These are phyloP conservation scores for Tragopan temminckii DNA, from an alignment of 2,797 vertebrate species.

Conservation along the genomic window DNA sequence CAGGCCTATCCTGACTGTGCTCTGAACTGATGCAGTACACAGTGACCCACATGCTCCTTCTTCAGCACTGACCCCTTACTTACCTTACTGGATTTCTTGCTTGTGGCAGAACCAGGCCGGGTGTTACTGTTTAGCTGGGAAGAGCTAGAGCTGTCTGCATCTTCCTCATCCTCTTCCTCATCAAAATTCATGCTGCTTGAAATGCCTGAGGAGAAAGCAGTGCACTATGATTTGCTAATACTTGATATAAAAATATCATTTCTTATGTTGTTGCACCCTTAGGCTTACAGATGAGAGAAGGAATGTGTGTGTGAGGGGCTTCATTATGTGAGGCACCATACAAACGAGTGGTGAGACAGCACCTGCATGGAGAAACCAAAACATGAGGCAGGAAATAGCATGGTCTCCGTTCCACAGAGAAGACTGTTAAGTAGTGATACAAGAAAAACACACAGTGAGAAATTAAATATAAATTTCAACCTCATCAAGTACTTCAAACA, in stretches of 20 bases:
- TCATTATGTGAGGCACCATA: neutral
- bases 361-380: neutral
- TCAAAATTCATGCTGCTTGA: conserved; percentile 99
- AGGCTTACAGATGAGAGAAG: neutral
- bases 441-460: neutral
- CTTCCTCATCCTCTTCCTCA: conserved; percentile 96
- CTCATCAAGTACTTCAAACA: neutral
- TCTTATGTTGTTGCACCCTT: neutral
- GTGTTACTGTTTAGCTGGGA: conserved; percentile 98
- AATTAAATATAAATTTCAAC: conserved; percentile 1
- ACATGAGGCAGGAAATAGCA: neutral
- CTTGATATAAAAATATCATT: neutral
- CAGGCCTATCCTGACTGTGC: neutral
- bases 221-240: neutral
- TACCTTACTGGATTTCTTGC: conserved; percentile 96
- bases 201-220: conserved; percentile 85
- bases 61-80: conserved; percentile 30
- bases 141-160: conserved; percentile 96
- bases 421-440: neutral
- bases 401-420: neutral
- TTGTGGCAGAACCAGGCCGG: conserved; percentile 94
- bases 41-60: neutral
- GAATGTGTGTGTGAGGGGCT: neutral
- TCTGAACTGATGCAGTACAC: accelerated
- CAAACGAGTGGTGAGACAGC: neutral